phyloP scores from a whole-genome alignment of 2,113 vertebrate species.

The Fregetta grallaria region DNA sequence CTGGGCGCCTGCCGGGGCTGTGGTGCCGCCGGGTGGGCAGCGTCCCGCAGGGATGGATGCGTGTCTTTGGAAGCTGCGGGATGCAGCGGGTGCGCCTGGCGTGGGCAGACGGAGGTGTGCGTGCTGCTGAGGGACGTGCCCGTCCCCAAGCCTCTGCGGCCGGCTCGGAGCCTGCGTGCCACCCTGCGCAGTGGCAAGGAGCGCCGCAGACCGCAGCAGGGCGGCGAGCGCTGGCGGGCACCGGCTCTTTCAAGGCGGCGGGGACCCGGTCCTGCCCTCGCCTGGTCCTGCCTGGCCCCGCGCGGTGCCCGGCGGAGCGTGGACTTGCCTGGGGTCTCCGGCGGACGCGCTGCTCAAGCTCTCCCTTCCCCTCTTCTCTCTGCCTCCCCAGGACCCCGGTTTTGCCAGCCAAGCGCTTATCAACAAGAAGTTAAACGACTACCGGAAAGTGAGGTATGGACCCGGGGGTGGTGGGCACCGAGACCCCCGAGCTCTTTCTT shows the following conservation, averaged over 20 bases:
- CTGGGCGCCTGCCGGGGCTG: rapidly evolving
- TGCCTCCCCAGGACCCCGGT: slow-evolving; percentile 84
- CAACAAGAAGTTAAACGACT: slow-evolving; percentile 96
- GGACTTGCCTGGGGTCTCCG: background rate
- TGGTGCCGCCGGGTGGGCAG: rapidly evolving
- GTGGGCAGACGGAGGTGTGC: rapidly evolving
- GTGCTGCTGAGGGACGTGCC: background rate
- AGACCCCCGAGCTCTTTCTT: background rate
- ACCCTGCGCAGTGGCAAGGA: rapidly evolving
- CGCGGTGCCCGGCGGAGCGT: background rate
- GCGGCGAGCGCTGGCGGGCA: rapidly evolving
- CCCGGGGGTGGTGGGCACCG: background rate
- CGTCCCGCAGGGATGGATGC: rapidly evolving
- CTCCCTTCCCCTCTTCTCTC: slow-evolving; percentile 56
- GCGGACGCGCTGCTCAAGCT: background rate
- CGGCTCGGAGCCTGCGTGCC: rapidly evolving
- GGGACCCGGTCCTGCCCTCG: background rate
- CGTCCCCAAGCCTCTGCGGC: rapidly evolving
- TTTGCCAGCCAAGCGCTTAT: slow-evolving; percentile 95
- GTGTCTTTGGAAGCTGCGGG: background rate
- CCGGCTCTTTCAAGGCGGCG: background rate
- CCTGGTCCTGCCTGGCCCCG: background rate
- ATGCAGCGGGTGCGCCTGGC: background rate
- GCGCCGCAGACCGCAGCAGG: rapidly evolving
- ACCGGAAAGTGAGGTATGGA: slow-evolving; percentile 86